These are phyloP conservation scores for Mesembrinibis cayennensis DNA, from an alignment of 2,113 vertebrate genomes.

Conservation along the genomic window DNA sequence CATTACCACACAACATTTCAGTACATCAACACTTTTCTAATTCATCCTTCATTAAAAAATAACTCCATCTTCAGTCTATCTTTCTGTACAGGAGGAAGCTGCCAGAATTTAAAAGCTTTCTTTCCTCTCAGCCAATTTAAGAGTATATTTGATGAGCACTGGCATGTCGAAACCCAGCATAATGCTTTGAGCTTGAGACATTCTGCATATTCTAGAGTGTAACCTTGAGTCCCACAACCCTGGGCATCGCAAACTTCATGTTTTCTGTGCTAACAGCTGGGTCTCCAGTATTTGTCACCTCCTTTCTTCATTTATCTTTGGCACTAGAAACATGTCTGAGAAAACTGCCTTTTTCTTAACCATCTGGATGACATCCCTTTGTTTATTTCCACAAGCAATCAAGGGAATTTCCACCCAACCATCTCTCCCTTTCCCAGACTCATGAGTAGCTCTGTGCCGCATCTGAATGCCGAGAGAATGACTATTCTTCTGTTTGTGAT, in stretches of 20 bases:
- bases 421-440: neutral
- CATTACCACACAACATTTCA: neutral
- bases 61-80: neutral
- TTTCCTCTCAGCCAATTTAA: neutral
- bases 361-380: neutral
- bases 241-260: neutral
- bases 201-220: neutral
- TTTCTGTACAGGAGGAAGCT: neutral
- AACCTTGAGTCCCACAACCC: neutral
- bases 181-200: neutral
- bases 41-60: neutral
- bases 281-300: neutral
- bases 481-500: neutral
- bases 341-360: neutral
- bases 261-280: neutral
- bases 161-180: neutral
- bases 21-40: neutral
- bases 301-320: neutral
- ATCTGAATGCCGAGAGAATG: rapidly evolving
- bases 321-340: neutral
- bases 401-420: neutral
- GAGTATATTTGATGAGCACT: neutral
- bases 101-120: neutral
- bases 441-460: neutral
- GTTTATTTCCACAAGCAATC: neutral